Percentiles rank a stretch among this genome's conserved stretches.
These are phyloP conservation scores for Metacarcinus magister DNA, from an alignment of 2,888 invertebrate genomes.

Conservation along the genomic window DNA sequence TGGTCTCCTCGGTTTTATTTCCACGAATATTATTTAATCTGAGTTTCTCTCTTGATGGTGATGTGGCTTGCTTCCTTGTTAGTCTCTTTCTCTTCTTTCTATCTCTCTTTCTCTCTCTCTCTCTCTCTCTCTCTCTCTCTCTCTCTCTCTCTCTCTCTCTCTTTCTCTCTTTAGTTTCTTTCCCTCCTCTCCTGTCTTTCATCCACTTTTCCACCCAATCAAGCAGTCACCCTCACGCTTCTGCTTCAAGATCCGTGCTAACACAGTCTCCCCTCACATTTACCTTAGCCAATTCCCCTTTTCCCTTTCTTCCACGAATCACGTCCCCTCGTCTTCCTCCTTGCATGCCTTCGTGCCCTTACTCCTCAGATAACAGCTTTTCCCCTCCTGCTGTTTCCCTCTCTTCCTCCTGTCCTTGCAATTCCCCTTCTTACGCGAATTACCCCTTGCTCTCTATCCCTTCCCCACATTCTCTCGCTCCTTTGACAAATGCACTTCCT, in stretches of 20 bases:
- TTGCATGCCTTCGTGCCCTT: not conserved
- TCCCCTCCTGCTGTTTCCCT: not conserved
- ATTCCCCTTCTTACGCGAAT: not conserved
- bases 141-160: constrained; percentile 42
- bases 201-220: not conserved
- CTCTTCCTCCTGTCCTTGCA: not conserved
- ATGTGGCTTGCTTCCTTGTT: not conserved
- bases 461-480: not conserved
- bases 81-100: not conserved
- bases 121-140: not conserved
- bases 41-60: not conserved
- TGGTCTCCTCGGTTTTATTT: not conserved
- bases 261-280: not conserved
- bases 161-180: constrained; percentile 53
- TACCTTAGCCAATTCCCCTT: not conserved
- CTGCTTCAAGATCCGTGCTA: not conserved
- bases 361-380: not conserved
- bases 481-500: not conserved
- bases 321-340: not conserved
- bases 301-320: not conserved
- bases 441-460: not conserved
- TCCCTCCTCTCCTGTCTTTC: not conserved
- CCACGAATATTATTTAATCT: not conserved
- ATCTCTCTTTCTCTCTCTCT: not conserved
- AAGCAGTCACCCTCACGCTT: not conserved